Evolutionary conservation across 1,140 invertebrate species (phyloP).

Genomic region (Varroa destructor): DNA sequence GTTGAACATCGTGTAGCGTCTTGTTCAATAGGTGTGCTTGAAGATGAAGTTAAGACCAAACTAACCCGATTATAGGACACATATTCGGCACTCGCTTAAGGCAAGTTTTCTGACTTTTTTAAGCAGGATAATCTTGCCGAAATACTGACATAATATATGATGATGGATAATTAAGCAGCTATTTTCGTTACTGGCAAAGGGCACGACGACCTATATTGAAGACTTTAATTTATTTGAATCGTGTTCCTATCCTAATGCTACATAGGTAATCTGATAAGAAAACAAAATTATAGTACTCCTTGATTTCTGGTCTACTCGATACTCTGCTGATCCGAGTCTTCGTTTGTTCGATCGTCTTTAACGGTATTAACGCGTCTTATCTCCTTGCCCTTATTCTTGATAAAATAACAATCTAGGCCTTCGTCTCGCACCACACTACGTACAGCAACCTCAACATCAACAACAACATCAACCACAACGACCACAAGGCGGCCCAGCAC

Average conservation of each 20-base stretch:
- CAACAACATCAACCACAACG: conserved; percentile 32
- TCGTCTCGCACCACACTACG: conserved; percentile 18
- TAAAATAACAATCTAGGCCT: conserved; percentile 2
- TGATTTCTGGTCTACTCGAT: too few relatives aligned
- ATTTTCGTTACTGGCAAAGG: not conserved
- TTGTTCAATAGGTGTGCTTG: too few relatives aligned
- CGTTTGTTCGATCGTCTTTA: too few relatives aligned
- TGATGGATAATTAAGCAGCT: not conserved
- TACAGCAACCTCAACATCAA: conserved; percentile 31
- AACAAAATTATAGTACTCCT: too few relatives aligned
- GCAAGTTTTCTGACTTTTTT: not conserved
- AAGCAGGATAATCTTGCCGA: not conserved
- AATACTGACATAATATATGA: not conserved
- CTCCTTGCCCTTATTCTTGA: too few relatives aligned
- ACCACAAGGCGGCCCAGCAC: conserved; percentile 23
- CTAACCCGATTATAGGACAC: not conserved
- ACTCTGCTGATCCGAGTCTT: too few relatives aligned
- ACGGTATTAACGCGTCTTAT: too few relatives aligned
- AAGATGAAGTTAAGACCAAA: not conserved
- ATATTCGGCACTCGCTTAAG: too few relatives aligned
- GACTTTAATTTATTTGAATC: too few relatives aligned
- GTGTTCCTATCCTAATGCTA: too few relatives aligned
- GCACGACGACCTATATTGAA: not conserved
- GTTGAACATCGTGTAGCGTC: too few relatives aligned
- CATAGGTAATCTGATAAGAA: too few relatives aligned